Evolutionary conservation across 2,888 invertebrate species (phyloP).

Genomic region (Notocelia uddmanniana): DNA sequence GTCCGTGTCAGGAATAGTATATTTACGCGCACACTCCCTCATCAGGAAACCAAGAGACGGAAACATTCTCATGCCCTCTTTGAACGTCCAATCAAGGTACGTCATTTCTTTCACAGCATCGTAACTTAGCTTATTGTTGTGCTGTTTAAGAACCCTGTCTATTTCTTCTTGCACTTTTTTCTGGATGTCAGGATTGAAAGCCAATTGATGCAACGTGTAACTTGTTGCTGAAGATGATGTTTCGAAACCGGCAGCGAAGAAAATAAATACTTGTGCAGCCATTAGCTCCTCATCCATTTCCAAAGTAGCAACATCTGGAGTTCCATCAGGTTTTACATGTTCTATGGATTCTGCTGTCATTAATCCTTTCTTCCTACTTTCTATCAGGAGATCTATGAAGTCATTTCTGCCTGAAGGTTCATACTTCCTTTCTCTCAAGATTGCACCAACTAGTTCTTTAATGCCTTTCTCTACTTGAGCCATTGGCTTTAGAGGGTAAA

Average conservation of each 20-base stretch:
- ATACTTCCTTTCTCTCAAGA: conserved; percentile 58
- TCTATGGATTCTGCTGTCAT: conserved; percentile 59
- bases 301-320: conserved; percentile 53
- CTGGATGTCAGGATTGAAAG: conserved; percentile 65
- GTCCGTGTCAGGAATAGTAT: conserved; percentile 59
- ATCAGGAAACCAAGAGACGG: conserved; percentile 60
- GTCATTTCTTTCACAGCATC: conserved; percentile 71
- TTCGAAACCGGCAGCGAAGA: conserved; percentile 79
- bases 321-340: conserved; percentile 43
- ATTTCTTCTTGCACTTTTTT: conserved; percentile 63
- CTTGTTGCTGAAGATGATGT: conserved; percentile 78
- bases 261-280: conserved; percentile 69
- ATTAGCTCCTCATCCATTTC: conserved; percentile 62
- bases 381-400: conserved; percentile 64
- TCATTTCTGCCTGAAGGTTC: conserved; percentile 65
- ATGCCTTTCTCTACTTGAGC: conserved; percentile 63
- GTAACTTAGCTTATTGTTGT: conserved; percentile 63
- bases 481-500: conserved; percentile 58
- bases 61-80: conserved; percentile 69
- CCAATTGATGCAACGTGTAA: conserved; percentile 69
- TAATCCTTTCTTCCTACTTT: conserved; percentile 60
- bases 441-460: conserved; percentile 54
- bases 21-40: conserved; percentile 56
- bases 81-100: conserved; percentile 67
- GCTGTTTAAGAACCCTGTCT: conserved; percentile 59